A percentile compares a stretch with the other conserved stretches of the same genome.
Conservation (phyloP, 2,113 vertebrate species). For the Oryzias celebensis region DNA sequence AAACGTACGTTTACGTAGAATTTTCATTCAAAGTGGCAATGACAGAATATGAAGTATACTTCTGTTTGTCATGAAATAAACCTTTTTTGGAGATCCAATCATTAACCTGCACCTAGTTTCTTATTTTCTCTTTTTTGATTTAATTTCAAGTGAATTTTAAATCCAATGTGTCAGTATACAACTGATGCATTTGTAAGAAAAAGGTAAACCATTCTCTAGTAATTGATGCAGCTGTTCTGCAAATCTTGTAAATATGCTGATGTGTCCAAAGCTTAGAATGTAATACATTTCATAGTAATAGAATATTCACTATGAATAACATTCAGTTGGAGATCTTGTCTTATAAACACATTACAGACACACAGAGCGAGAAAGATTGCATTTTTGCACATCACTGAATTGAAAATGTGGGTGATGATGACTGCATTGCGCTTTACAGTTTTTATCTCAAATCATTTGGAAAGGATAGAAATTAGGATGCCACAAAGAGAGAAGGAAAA, state of each 20-base stretch:
- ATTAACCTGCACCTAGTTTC: no score
- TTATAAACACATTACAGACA: conserved; percentile 27
- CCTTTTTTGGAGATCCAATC: no score
- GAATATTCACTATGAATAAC: conserved; percentile 46
- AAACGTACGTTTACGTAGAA: no score
- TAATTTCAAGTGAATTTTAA: no score
- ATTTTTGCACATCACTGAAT: conserved; percentile 44
- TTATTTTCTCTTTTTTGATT: no score
- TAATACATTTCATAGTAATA: conserved; percentile 29
- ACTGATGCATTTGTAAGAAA: background rate
- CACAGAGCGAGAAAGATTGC: conserved; percentile 42
- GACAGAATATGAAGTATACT: no score
- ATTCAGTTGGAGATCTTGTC: conserved; percentile 47
- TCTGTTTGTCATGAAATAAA: no score
- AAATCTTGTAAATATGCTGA: conserved; percentile 46
- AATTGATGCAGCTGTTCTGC: conserved; percentile 14
- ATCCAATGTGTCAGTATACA: no score
- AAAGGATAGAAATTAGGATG: conserved; percentile 23
- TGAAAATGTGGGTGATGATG: conserved; percentile 47
- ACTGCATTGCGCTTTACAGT: conserved; percentile 38
- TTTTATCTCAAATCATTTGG: conserved; percentile 24
- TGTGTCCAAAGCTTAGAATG: conserved; percentile 35
- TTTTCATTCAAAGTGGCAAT: no score
- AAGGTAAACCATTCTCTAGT: background rate
- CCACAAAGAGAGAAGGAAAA: conserved; percentile 13